Conservation (phyloP, 2,888 invertebrate species). For the Orthonychiurus folsomi region DNA sequence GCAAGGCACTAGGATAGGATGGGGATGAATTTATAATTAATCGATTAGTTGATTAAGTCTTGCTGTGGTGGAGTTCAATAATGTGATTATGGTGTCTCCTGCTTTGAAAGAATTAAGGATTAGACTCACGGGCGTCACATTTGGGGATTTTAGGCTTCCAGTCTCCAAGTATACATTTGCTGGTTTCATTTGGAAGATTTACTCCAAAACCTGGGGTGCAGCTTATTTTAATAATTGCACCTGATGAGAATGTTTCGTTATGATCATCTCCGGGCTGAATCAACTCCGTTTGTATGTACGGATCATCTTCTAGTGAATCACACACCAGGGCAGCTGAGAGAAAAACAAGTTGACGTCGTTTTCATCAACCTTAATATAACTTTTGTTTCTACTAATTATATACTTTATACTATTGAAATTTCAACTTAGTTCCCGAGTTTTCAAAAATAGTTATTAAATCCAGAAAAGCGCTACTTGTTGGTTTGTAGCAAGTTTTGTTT, state of each 20-base stretch:
- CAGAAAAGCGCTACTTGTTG: slow-evolving; percentile 11
- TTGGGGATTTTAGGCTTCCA: slow-evolving; percentile 76
- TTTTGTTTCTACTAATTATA: too few species aligned
- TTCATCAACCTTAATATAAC: slow-evolving; percentile 9
- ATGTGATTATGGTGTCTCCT: too few species aligned
- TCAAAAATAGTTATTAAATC: background rate
- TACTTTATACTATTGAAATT: too few species aligned
- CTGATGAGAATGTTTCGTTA: slow-evolving; percentile 63
- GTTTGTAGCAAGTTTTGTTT: too few species aligned
- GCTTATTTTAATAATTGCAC: slow-evolving; percentile 63
- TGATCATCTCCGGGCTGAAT: slow-evolving; percentile 63
- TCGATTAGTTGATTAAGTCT: too few species aligned
- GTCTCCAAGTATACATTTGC: slow-evolving; percentile 69
- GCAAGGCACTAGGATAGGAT: slow-evolving; percentile 28
- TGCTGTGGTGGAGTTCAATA: too few species aligned
- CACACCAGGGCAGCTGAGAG: slow-evolving; percentile 19
- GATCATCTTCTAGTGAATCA: slow-evolving; percentile 13
- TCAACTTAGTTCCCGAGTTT: too few species aligned
- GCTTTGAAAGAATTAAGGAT: too few species aligned
- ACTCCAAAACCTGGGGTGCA: slow-evolving; percentile 69
- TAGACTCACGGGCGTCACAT: slow-evolving; percentile 53
- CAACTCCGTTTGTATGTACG: slow-evolving; percentile 50
- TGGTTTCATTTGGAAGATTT: slow-evolving; percentile 66
- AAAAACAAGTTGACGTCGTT: slow-evolving; percentile 7
- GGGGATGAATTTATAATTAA: too few species aligned